Base-by-base conservation (phyloP, 92 coral and sea anemone species). In the Bergia puertoricense region DNA sequence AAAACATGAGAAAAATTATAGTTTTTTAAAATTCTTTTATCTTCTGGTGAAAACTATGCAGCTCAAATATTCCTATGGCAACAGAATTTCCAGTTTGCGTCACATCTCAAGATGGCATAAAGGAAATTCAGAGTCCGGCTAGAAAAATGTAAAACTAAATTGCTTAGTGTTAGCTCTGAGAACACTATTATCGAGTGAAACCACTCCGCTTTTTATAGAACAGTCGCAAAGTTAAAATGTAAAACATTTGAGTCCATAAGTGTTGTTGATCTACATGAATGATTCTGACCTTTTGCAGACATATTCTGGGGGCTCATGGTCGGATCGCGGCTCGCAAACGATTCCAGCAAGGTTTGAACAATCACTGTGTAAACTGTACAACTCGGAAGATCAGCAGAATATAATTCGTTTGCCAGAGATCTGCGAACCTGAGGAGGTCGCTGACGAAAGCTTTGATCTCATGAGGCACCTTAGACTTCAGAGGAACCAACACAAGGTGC, bases 391-490 rank as follows among this genome's bases (percentile, higher is more conserved):
- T 65, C 67, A 65, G 44, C 83, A 45, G 42, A 42, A 30, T 48
- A 20, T 44, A 65, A 54, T 54, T 45, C 48, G 88, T 30, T 23
- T 93, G 41, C 98, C 98, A 75, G 82, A 92, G 30, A 95, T 95
- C 66, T 54, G 89, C 22, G 98, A 93, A 82, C 98, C 98, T 18
- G 96, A 94, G 30, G 93, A 91, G 16, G 81, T 38, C 23, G 56
- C 89, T 0, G 96, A 90, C n/a, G 94, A 93, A 62, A 85, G 93
- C 45, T 95, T 95, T 79, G 98, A 95, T 66, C 88, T 95, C 36
- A 95, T 95, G 98, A 93, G 98, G 88, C 96, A 95, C 74, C 81
- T 95, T 0, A 90, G 98, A 48, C 93, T 95, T 9, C 92, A 95
- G 62, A 95, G 95, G 40, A 42, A 40, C 36, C 94, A 92, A 6